These are phyloP conservation scores for Orius insidiosus DNA, from an alignment of 1,140 invertebrate genomes.

Conservation along the genomic window DNA sequence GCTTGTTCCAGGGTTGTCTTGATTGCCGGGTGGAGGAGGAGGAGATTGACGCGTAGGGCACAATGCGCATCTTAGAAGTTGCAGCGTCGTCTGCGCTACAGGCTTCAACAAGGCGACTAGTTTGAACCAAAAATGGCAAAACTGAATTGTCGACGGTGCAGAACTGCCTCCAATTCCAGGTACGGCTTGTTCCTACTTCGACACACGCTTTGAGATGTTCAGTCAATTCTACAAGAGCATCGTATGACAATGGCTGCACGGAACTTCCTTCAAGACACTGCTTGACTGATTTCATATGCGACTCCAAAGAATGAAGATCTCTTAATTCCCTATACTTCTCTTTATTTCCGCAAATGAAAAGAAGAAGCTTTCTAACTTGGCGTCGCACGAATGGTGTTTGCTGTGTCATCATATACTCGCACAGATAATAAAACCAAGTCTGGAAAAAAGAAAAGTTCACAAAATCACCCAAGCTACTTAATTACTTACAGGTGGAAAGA, in stretches of 20 bases:
- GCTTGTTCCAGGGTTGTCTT: not conserved
- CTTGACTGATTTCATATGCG: slow-evolving; percentile 40
- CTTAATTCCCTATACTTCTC: slow-evolving; percentile 86
- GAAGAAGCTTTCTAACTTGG: slow-evolving; percentile 74
- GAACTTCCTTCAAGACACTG: too few species aligned
- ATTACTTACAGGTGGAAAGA: slow-evolving; percentile 32
- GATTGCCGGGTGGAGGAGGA: slow-evolving; percentile 10
- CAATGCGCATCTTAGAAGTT: slow-evolving; percentile 73
- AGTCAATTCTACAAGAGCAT: slow-evolving; percentile 77
- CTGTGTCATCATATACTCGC: slow-evolving; percentile 93
- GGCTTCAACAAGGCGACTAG: slow-evolving; percentile 72
- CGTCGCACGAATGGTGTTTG: slow-evolving; percentile 57
- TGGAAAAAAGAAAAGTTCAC: slow-evolving; percentile 20
- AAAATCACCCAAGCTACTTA: not conserved
- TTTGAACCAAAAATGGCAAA: slow-evolving; percentile 58
- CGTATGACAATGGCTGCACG: slow-evolving; percentile 39
- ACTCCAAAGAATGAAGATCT: slow-evolving; percentile 77
- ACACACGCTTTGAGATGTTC: slow-evolving; percentile 88
- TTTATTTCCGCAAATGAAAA: slow-evolving; percentile 88
- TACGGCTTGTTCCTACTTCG: slow-evolving; percentile 80
- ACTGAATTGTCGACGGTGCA: slow-evolving; percentile 60
- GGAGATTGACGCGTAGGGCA: slow-evolving; percentile 30
- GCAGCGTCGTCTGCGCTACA: slow-evolving; percentile 76
- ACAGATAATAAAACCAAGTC: slow-evolving; percentile 63
- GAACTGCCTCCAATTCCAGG: slow-evolving; percentile 88